A percentile compares a stretch with the other conserved stretches of the same genome.
phyloP scores from a whole-genome alignment of 2,797 vertebrate genomes.

The Simalia tracyae region DNA sequence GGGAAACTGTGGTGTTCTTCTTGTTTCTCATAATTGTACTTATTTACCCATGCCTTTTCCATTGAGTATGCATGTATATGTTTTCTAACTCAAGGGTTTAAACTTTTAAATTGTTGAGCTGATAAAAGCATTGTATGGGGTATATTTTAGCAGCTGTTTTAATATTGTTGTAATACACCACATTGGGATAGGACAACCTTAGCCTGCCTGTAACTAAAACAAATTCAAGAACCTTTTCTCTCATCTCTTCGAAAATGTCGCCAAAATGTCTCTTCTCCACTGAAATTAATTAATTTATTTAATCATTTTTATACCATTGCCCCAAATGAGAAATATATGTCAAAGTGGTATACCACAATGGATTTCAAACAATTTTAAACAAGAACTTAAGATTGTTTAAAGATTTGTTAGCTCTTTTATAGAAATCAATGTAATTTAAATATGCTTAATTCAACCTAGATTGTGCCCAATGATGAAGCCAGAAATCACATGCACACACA shows the following conservation, averaged over 20 bases:
- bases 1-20: not conserved
- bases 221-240: not conserved
- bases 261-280: not conserved
- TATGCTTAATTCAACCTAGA: not conserved
- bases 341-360: not conserved
- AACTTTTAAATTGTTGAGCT: not conserved
- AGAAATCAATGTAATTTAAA: not conserved
- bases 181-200: not conserved
- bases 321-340: not conserved
- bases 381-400: not conserved
- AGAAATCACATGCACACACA: not conserved
- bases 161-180: not conserved
- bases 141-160: not conserved
- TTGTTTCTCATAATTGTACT: not conserved
- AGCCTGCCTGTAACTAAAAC: not conserved
- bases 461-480: not conserved
- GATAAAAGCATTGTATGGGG: not conserved
- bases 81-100: not conserved
- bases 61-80: not conserved
- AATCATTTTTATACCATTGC: not conserved
- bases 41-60: not conserved
- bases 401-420: not conserved
- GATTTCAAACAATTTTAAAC: not conserved
- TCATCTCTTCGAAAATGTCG: not conserved
- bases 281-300: no score